Evolutionary conservation across 92 coral and sea anemone genomes (phyloP).

Genomic region (Desmophyllum pertusum): DNA sequence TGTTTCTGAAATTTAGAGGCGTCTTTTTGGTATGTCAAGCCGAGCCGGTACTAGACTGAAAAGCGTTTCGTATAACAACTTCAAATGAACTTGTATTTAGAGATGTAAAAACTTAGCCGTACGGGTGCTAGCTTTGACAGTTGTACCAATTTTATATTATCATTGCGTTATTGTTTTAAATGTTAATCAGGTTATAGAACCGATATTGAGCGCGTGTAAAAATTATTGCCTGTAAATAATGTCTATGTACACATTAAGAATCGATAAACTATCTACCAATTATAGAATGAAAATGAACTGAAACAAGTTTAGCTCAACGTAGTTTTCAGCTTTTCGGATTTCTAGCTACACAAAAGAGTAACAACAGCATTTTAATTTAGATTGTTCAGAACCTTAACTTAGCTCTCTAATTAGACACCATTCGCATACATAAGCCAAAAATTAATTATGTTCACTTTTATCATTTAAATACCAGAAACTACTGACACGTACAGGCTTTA

Average conservation of each 20-base stretch:
- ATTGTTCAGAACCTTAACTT: not conserved
- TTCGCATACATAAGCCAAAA: constrained; percentile 3
- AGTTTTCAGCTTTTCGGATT: not conserved
- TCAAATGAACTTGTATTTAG: no score
- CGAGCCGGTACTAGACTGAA: no score
- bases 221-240: not conserved
- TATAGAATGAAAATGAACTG: not conserved
- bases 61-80: not conserved
- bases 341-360: not conserved
- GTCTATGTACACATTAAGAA: not conserved
- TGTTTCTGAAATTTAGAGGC: not conserved
- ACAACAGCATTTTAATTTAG: not conserved
- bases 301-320: not conserved
- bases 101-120: no score
- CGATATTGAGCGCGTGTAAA: not conserved
- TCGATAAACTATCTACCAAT: not conserved
- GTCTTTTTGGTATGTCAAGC: no score
- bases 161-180: not conserved
- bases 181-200: not conserved
- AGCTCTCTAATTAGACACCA: not conserved
- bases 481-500: no score
- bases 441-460: not conserved
- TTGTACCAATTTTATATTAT: no score
- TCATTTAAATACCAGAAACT: not conserved
- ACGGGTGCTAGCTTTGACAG: no score